Conservation (phyloP, 2,797 vertebrate genomes). For the Thripadectes ignobilis region DNA sequence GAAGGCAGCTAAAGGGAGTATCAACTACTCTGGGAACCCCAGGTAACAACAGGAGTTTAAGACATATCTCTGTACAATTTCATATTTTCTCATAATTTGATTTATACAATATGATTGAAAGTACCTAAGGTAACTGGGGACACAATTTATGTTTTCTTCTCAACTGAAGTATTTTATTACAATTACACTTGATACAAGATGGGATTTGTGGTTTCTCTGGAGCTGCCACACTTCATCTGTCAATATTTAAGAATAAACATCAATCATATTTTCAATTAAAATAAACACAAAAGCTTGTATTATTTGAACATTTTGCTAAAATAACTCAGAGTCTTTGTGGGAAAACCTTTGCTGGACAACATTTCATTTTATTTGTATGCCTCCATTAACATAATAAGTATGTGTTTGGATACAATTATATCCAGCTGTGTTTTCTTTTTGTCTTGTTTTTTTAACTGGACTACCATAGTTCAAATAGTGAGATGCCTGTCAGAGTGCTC, state of each 20-base stretch:
- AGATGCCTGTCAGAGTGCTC: constrained; percentile 26
- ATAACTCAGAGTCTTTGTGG: constrained; percentile 3
- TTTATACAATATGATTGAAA: not conserved
- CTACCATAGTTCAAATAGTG: constrained; percentile 31
- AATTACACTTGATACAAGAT: not conserved
- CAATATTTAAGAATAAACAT: not conserved
- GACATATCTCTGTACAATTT: not conserved
- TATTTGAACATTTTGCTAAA: not conserved
- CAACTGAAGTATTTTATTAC: not conserved
- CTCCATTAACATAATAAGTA: constrained; percentile 48
- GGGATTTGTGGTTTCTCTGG: not conserved
- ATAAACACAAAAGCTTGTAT: not conserved
- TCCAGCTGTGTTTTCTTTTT: constrained; percentile 62
- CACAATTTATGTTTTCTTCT: not conserved
- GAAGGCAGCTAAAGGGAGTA: not conserved
- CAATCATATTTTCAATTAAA: not conserved
- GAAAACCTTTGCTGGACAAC: constrained; percentile 51
- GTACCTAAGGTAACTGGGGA: not conserved
- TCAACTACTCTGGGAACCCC: not conserved
- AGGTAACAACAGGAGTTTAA: not conserved
- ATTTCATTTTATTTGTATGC: constrained; percentile 19
- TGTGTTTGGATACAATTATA: constrained; percentile 52
- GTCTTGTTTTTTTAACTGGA: constrained; percentile 37
- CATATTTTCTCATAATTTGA: not conserved
- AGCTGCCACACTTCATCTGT: not conserved